Evolutionary conservation across 2,888 invertebrate species (phyloP), one percentile per base, ranked within the genome.

Genomic region (Drosophila cognata): DNA sequence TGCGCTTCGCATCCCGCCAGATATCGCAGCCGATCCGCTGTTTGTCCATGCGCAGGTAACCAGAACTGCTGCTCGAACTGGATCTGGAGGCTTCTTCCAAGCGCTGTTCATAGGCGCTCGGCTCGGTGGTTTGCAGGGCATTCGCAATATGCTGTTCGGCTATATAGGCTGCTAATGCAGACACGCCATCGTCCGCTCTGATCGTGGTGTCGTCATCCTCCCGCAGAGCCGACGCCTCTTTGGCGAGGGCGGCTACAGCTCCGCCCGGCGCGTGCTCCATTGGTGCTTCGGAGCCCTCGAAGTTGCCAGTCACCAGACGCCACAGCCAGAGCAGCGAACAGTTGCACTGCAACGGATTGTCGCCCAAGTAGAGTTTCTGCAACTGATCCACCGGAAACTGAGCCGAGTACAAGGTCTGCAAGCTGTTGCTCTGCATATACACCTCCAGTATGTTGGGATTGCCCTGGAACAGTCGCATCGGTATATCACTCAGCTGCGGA

Each of bases 261-360:
- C 88, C 92, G 4, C 90, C 91, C 0, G 86, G 81, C 0, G 81
- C 79, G 11, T 81, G 90, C 29, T 88, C 88, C 57, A 77, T 18
- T 6, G 61, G 38, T 1, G 80, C 69, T 2, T 79, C 88, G 0
- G 73, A 60, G 1, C 91, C 92, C 8, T 92, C 93, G 31, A 91
- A 92, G 52, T 93, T 93, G 0, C 93, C 91, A 6, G 92, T 92
- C 10, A 92, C 94, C 53, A 97, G 94, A 90, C 96, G 96, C 97
- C 97, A 97, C 51, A 98, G 94, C 98, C 98, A 98, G 74, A 96
- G 94, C 71, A 98, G 93, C 59, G 97, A 97, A 91, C 98, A 98
- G 93, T 98, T 98, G 93, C 98, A 98, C 71, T 95, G 94, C 76
- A 98, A 94, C 0, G 97, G 97, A 94, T 98, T 97, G 36, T 97